These are phyloP conservation scores for Girardinus metallicus DNA, from an alignment of 2,797 vertebrate genomes.

Conservation along the genomic window DNA sequence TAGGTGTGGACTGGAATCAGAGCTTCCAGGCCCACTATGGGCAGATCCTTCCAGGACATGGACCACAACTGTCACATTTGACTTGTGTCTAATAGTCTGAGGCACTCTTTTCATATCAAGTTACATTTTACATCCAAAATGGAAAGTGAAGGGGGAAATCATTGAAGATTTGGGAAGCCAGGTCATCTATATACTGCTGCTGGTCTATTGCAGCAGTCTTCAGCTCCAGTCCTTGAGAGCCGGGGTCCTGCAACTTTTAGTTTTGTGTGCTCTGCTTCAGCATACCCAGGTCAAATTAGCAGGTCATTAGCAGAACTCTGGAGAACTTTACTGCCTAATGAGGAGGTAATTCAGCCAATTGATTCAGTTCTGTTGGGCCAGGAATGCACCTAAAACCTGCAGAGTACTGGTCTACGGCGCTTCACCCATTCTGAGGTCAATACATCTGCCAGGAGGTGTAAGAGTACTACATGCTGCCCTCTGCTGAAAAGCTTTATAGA, in stretches of 20 bases:
- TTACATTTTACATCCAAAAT: not conserved
- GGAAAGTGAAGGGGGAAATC: not conserved
- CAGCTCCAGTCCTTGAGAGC: too few species aligned
- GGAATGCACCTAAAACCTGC: too few species aligned
- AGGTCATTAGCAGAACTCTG: too few species aligned
- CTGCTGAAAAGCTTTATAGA: not conserved
- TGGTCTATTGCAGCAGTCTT: too few species aligned
- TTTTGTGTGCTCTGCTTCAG: too few species aligned
- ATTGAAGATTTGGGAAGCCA: not conserved
- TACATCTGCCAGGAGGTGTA: not conserved
- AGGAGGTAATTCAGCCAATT: too few species aligned
- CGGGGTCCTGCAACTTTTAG: too few species aligned
- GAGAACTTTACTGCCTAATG: too few species aligned
- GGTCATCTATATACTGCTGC: not conserved
- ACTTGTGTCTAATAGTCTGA: not conserved
- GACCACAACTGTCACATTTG: not conserved
- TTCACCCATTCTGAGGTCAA: not conserved
- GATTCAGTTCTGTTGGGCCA: too few species aligned
- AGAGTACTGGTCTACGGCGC: not conserved
- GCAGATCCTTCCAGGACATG: not conserved
- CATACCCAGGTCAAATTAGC: not conserved
- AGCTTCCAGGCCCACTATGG: not conserved
- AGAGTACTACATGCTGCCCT: not conserved
- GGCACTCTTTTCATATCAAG: not conserved
- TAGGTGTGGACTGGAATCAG: not conserved